Base-by-base conservation (phyloP, 1,140 invertebrate species). In the Agraylea sexmaculata region DNA sequence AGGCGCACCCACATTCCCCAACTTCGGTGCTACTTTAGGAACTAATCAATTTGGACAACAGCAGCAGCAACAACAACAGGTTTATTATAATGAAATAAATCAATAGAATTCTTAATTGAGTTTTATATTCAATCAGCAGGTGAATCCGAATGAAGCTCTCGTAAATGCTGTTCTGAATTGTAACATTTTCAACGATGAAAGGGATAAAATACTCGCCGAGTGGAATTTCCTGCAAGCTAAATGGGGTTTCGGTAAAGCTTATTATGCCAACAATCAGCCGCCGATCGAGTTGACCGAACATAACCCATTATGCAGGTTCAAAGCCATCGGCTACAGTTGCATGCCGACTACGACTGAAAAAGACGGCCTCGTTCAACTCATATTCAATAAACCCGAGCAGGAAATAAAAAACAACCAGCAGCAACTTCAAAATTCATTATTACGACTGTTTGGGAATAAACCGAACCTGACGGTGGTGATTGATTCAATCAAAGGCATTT, bases 171-270 rank as follows among this genome's bases (percentile, higher is more conserved):
- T 93, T 8, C 80, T 83, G 16, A 79, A 83, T 52, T 88, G 87
- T 30, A 78, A 80, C 34, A 74, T 94, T 15, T 95, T 87, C 62
- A 86, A 86, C 21, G 91, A 95, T 63, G 91, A 96, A 53, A 68
- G 90, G 23, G 92, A 96, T 58, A 78, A 80, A 43, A 83, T 90
- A 20, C 70, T 97, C 23, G 86, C 87, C 2, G 86, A 86, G 57
- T 94, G 88, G 83, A 97, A 96, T 57, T 77, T 91, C 41, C 63
- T 97, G 27, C 90, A 94, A 62, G 88, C 91, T 1, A 79, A 83
- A 47, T 95, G 91, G 90, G 93, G 92, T 2, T 75, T 72, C 38
- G 87, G 87, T 51, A 75, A 78, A 64, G 78, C 83, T 3, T 90
- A 81, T 55, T 91, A 87, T 57, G 77, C 75, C 13, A 64, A 74